Conservation (phyloP, 2,888 invertebrate genomes). For the Drosophila prostipennis region DNA sequence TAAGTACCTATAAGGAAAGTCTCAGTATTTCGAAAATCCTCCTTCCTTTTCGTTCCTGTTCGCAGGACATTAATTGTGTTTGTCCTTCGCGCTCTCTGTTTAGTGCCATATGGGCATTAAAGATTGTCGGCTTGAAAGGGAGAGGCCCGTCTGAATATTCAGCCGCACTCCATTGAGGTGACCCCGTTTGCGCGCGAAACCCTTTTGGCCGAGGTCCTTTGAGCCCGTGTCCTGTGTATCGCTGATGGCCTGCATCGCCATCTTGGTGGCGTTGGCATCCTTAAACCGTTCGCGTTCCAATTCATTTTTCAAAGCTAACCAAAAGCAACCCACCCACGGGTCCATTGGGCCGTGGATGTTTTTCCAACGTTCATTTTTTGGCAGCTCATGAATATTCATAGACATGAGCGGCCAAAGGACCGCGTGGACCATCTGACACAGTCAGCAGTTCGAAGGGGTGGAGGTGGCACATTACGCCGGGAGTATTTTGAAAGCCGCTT, state of each 20-base stretch:
- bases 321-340: conserved; percentile 4
- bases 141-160: conserved; percentile 1
- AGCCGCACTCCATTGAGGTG: conserved; percentile 19
- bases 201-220: conserved; percentile 11
- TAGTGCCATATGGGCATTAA: conserved; percentile 21
- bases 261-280: conserved; percentile 20
- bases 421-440: conserved; percentile 54
- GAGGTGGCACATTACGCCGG: conserved; percentile 14
- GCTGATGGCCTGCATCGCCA: conserved; percentile 12
- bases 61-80: conserved; percentile 20
- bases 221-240: conserved; percentile 6
- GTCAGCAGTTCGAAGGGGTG: conserved; percentile 54
- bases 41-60: background rate
- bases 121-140: conserved; percentile 7
- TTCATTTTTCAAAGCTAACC: conserved; percentile 64
- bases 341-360: conserved; percentile 42
- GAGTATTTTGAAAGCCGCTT: conserved; percentile 22
- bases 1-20: too few species aligned
- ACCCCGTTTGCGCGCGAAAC: conserved; percentile 8
- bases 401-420: conserved; percentile 79
- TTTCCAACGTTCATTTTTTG: conserved; percentile 68
- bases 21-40: background rate
- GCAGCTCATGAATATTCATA: conserved; percentile 83
- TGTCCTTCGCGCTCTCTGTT: background rate
- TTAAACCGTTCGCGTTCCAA: conserved; percentile 63